Percentiles rank a stretch among this genome's conserved stretches.
Evolutionary conservation across 2,797 vertebrate genomes (phyloP).

Genomic region (Esox lucius): DNA sequence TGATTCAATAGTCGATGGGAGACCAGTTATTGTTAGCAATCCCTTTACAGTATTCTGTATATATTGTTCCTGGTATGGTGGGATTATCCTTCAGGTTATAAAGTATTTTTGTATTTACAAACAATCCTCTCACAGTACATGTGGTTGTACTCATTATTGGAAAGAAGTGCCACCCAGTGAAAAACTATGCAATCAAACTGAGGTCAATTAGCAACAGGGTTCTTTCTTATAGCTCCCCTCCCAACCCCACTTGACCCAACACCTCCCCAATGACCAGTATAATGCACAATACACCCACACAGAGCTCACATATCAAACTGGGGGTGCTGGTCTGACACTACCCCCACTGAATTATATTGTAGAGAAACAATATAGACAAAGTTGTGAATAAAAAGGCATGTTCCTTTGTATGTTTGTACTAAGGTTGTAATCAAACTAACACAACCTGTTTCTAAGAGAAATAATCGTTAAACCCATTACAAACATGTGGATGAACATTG

Average conservation of each 20-base stretch:
- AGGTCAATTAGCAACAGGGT: slow-evolving; percentile 51
- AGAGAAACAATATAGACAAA: slow-evolving; percentile 13
- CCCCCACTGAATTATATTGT: slow-evolving; percentile 33
- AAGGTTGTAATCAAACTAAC: not conserved
- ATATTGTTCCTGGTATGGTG: not conserved
- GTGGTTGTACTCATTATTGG: slow-evolving; percentile 15
- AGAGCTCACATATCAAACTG: slow-evolving; percentile 24
- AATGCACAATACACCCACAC: slow-evolving; percentile 30
- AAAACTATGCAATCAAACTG: slow-evolving; percentile 44
- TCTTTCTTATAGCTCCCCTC: slow-evolving; percentile 19
- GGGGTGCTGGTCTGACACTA: slow-evolving; percentile 12
- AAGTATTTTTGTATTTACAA: not conserved
- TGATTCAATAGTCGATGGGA: not conserved
- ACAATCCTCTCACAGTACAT: slow-evolving; percentile 36
- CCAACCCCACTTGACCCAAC: slow-evolving; percentile 1
- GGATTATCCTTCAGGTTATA: slow-evolving; percentile 12
- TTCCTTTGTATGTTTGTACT: not conserved
- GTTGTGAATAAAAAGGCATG: not conserved
- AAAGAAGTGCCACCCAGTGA: slow-evolving; percentile 37
- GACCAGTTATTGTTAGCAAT: not conserved
- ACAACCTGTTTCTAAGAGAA: slow-evolving; percentile 45
- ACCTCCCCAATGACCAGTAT: slow-evolving; percentile 1
- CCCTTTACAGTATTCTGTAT: not conserved
- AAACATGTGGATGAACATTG: slow-evolving; percentile 46
- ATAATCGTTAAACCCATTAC: slow-evolving; percentile 53